Evolutionary conservation across 2,888 invertebrate species (phyloP), one percentile per base, ranked within the genome.

Genomic region (Drosophila anomalipes): DNA sequence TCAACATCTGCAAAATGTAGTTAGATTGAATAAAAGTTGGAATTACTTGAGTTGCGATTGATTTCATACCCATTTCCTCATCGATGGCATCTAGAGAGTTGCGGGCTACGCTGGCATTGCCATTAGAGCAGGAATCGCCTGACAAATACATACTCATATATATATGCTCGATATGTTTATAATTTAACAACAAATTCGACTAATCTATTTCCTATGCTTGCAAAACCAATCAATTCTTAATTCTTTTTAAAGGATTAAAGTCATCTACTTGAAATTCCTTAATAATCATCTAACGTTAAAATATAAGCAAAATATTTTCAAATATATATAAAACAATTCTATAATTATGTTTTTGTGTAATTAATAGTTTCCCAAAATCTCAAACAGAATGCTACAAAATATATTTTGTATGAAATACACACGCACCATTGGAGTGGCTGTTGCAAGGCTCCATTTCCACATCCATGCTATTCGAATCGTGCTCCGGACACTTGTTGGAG

Each of bases 11-110:
- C 41, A 68, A 28, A n/a, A 44, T 16, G 30, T 22, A 19, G 28
- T 26, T 26, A 12, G 6, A 47, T n/a, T 28, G 1, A 32, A 37
- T 26, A 49, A 59, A 12, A 39, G 49, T 49, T 59, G 33, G 33
- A 49, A n/a, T 56, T 10, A 12, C 14, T n/a, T 47, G 5, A 6
- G 26, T 7, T 7, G 35, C n/a, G 5, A n/a, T 30, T 39, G 1
- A 16, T 28, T 22, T 12, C 56, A 10, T 94, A 97, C 97, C 97
- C 95, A 95, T 95, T 92, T 95, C 95, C 93, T 95, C 95, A 92
- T 95, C 95, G 83, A 96, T 95, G 86, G 90, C 86, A 93, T 96
- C 95, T 93, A 96, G 95, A 90, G 89, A 83, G 70, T 86, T 86
- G 71, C 93, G 96, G 95, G 93, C 95, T 89, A 79, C 93, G 76